phyloP scores from a whole-genome alignment of 2,888 invertebrate genomes.

The Tupiocoris notatus region DNA sequence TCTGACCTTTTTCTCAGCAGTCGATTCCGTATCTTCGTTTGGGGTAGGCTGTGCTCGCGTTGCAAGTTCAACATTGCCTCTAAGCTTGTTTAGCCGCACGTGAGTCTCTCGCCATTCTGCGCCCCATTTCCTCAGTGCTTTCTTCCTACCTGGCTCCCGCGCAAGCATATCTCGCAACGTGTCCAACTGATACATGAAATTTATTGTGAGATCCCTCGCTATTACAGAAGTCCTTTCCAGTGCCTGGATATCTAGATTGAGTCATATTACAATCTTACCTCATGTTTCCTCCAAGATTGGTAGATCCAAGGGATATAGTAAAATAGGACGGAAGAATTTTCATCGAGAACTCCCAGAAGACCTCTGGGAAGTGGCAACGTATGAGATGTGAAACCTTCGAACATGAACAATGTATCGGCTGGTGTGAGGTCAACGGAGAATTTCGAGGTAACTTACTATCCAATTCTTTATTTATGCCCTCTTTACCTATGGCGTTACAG shows the following conservation, averaged over 20 bases:
- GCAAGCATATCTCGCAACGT: conserved; percentile 14
- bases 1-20: neutral
- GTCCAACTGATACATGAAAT: conserved; percentile 20
- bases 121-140: conserved; percentile 45
- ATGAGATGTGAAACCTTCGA: conserved; percentile 46
- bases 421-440: too few relatives aligned
- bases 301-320: conserved; percentile 48
- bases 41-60: neutral
- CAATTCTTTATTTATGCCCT: too few relatives aligned
- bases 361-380: conserved; percentile 44
- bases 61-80: neutral
- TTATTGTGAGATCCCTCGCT: too few relatives aligned
- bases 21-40: neutral
- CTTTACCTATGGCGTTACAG: too few relatives aligned
- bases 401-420: too few relatives aligned
- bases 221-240: neutral
- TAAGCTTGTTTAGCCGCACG: conserved; percentile 23
- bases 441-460: too few relatives aligned
- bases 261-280: conserved; percentile 41
- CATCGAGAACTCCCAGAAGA: conserved; percentile 47
- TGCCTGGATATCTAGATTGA: too few relatives aligned
- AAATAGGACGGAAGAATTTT: conserved; percentile 47
- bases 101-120: conserved; percentile 45
- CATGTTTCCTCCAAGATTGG: conserved; percentile 45
- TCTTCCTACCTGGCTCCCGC: conserved; percentile 44